Evolutionary conservation across 2,888 invertebrate species (phyloP).

Genomic region (Lordiphosa andalusiaca): DNA sequence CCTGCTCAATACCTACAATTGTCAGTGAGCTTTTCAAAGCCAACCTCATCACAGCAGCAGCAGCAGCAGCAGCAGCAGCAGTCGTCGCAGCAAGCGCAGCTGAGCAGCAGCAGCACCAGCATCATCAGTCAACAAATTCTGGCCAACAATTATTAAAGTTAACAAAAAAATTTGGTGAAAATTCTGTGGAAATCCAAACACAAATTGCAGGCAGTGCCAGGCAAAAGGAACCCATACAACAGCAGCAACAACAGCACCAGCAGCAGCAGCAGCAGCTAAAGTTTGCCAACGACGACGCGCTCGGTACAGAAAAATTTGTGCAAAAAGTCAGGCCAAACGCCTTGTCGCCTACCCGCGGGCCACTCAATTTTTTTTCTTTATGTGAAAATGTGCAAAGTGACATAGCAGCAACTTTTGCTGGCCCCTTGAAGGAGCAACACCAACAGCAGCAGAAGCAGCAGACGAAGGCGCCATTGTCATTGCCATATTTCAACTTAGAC

Average conservation of each 20-base stretch:
- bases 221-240: conserved; percentile 6
- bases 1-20: conserved; percentile 64
- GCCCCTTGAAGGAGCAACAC: conserved; percentile 15
- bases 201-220: neutral
- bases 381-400: conserved; percentile 66
- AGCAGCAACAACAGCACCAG: conserved; percentile 13
- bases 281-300: conserved; percentile 44
- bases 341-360: conserved; percentile 35
- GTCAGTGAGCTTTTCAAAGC: conserved; percentile 67
- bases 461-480: conserved; percentile 64
- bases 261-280: conserved; percentile 11
- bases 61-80: conserved; percentile 42
- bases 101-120: conserved; percentile 68
- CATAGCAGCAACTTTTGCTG: conserved; percentile 13
- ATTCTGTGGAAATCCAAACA: conserved; percentile 23
- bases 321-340: conserved; percentile 56
- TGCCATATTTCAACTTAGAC: conserved; percentile 50
- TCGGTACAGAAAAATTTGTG: conserved; percentile 69
- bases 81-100: conserved; percentile 69
- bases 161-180: conserved; percentile 22
- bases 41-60: conserved; percentile 52
- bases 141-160: conserved; percentile 27
- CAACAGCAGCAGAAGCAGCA: conserved; percentile 26
- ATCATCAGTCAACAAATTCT: conserved; percentile 29
- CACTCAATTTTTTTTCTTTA: conserved; percentile 51